phyloP scores from a whole-genome alignment of 2,113 vertebrate species.

The Anguilla japonica region DNA sequence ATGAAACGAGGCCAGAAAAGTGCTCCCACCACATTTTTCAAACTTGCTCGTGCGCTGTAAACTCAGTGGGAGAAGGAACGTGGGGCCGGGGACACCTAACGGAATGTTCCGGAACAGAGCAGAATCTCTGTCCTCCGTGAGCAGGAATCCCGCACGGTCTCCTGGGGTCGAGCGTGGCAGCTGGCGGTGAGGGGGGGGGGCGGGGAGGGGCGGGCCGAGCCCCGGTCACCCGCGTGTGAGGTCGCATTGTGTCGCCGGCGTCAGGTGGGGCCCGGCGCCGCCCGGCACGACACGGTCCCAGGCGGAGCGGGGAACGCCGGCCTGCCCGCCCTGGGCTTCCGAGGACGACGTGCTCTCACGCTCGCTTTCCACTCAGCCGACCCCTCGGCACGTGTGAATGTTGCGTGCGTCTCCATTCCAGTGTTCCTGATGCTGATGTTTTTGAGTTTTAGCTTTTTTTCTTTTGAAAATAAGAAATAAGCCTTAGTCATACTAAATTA shows the following conservation, averaged over 20 bases:
- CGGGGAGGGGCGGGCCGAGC: not conserved
- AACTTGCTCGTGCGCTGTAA: not conserved
- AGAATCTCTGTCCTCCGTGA: not conserved
- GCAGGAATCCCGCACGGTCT: not conserved
- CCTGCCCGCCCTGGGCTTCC: not conserved
- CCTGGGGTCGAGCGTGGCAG: not conserved
- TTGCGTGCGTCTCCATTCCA: too few species aligned
- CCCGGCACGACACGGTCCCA: not conserved
- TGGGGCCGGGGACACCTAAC: not conserved
- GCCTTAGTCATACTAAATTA: too few species aligned
- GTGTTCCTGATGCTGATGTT: too few species aligned
- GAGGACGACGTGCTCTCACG: too few species aligned
- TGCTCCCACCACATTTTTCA: not conserved
- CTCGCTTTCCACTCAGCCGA: too few species aligned
- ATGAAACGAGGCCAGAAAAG: not conserved
- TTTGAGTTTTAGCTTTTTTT: too few species aligned
- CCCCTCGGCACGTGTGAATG: too few species aligned
- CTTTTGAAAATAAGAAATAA: too few species aligned
- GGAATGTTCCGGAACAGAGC: not conserved
- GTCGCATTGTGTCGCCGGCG: conserved; percentile 28
- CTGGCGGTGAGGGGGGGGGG: not conserved
- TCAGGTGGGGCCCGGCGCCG: conserved; percentile 26
- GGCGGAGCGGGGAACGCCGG: not conserved
- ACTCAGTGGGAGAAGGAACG: not conserved
- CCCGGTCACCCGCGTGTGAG: conserved; percentile 13